Evolutionary conservation across 2,113 vertebrate species (phyloP), one percentile per base, ranked within the genome.

Genomic region (Kryptolebias marmoratus): DNA sequence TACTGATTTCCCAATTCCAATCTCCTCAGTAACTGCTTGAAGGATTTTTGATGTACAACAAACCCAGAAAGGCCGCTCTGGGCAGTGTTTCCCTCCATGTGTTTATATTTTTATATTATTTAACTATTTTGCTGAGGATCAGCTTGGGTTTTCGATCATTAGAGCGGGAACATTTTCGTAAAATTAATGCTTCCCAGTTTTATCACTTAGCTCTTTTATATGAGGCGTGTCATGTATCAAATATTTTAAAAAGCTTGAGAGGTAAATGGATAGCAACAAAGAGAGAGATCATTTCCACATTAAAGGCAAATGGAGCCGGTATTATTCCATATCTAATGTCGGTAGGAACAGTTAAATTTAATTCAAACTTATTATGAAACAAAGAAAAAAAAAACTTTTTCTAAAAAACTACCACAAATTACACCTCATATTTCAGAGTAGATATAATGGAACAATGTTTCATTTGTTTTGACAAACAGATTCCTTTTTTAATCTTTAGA

Each of bases 1-100:
- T n/a, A 47, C 68, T 45, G 12, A 53, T 49, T 58, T 63, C 60
- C 27, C 28, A 31, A 63, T 76, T 75, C 64, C 65, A 71, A 67
- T 81, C 62, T 63, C 53, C 70, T 61, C 22, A 36, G 70, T 71
- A 60, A 63, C 27, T 52, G n/a, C 66, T 53, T 66, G 60, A 64
- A 73, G 59, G 67, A 55, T 72, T 80, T 80, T 27, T 59, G 69
- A 79, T 64, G 75, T 57, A 75, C 55, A 67, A 67, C 50, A 71
- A 54, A 11, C 8, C 44, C 48, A 59, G 71, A 56, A 52, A 75
- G 30, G 66, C 56, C 55, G 45, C 54, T 64, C 11, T 13, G 11
- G 64, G 60, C 47, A 3, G 14, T 28, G 7, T 49, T 53, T 47
- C 39, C 56, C 0, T 68, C 2, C 52, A 13, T 66, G 27, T 11